phyloP scores from a whole-genome alignment of 1,140 invertebrate genomes.

The Zaprionus taronus region DNA sequence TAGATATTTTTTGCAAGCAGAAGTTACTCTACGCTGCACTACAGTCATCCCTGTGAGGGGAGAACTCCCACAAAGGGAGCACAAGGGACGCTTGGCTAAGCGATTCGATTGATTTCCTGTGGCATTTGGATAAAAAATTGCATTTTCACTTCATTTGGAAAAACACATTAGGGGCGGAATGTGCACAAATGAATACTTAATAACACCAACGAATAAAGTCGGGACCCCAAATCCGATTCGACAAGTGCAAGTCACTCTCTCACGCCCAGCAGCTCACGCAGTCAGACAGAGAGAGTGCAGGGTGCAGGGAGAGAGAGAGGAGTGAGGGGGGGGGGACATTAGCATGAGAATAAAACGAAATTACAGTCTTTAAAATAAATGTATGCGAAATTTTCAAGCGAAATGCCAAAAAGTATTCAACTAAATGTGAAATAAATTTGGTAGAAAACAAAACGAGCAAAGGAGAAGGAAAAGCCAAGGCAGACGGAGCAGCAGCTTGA shows the following conservation, averaged over 20 bases:
- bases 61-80: neutral
- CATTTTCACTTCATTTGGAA: slow-evolving; percentile 53
- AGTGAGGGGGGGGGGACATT: slow-evolving; percentile 40
- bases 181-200: slow-evolving; percentile 76
- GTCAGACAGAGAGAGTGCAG: neutral
- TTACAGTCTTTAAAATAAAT: slow-evolving; percentile 83
- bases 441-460: slow-evolving; percentile 65
- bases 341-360: slow-evolving; percentile 78
- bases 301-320: neutral
- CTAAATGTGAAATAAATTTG: slow-evolving; percentile 82
- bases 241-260: slow-evolving; percentile 50
- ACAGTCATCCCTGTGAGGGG: neutral
- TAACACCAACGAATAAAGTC: slow-evolving; percentile 45
- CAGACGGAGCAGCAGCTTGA: neutral
- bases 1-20: neutral
- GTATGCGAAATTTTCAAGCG: slow-evolving; percentile 73
- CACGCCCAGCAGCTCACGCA: slow-evolving; percentile 1
- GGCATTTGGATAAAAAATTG: slow-evolving; percentile 46
- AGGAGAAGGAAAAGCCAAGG: slow-evolving; percentile 8
- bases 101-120: slow-evolving; percentile 60
- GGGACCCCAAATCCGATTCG: slow-evolving; percentile 16
- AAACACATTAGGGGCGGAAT: slow-evolving; percentile 61
- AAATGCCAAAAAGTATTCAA: slow-evolving; percentile 78
- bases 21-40: neutral
- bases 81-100: slow-evolving; percentile 4